Conservation (phyloP, 1,140 invertebrate species). For the Diabrotica virgifera region DNA sequence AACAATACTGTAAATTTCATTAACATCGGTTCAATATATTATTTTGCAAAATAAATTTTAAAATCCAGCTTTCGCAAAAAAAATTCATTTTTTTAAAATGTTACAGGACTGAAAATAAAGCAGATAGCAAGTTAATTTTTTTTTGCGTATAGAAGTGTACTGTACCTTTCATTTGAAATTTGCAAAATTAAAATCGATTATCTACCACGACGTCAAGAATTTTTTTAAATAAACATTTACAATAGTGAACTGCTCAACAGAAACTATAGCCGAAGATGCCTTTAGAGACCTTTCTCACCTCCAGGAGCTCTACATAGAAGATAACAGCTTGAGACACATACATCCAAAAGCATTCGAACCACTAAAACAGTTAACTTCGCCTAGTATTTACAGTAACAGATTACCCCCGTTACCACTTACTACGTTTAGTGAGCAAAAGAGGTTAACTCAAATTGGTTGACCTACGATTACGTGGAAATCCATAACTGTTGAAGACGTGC, state of each 20-base stretch:
- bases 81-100: too few relatives aligned
- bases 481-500: not conserved
- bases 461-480: not conserved
- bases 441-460: not conserved
- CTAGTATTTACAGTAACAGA: constrained; percentile 4
- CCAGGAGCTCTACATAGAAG: not conserved
- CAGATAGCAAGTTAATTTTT: too few relatives aligned
- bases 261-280: not conserved
- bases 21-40: too few relatives aligned
- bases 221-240: too few relatives aligned
- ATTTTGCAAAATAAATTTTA: too few relatives aligned
- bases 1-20: too few relatives aligned
- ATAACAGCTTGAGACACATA: not conserved
- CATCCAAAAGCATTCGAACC: not conserved
- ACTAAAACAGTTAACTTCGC: not conserved
- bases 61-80: too few relatives aligned
- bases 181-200: too few relatives aligned
- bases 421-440: constrained; percentile 5
- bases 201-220: too few relatives aligned
- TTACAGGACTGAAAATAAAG: too few relatives aligned
- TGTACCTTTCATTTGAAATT: too few relatives aligned
- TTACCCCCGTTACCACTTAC: not conserved
- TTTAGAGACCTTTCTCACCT: not conserved
- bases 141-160: too few relatives aligned
- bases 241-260: not conserved